Evolutionary conservation across 2,888 invertebrate genomes (phyloP).

Genomic region (Papilio demoleus): DNA sequence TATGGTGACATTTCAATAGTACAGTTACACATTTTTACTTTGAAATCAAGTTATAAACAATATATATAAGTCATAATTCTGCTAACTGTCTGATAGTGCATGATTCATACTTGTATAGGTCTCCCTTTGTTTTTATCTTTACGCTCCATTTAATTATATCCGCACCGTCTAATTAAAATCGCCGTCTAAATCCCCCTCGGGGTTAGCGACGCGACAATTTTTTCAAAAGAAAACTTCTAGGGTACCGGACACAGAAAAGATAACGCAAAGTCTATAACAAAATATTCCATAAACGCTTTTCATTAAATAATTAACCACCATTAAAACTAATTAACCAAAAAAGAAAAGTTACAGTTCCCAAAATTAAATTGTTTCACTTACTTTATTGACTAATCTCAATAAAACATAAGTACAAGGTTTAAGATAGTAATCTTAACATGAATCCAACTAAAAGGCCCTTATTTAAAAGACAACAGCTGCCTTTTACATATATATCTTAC

Average conservation of each 20-base stretch:
- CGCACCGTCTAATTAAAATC: conserved; percentile 71
- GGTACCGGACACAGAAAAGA: conserved; percentile 40
- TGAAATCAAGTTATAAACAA: background rate
- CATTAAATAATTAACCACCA: too few relatives aligned
- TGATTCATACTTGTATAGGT: conserved; percentile 55
- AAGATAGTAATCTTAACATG: too few relatives aligned
- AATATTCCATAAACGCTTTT: too few relatives aligned
- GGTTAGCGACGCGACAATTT: conserved; percentile 57
- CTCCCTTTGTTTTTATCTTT: conserved; percentile 69
- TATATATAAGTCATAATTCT: background rate
- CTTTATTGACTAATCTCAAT: too few relatives aligned
- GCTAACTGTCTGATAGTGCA: conserved; percentile 36
- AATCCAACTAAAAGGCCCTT: too few relatives aligned
- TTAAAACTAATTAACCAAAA: too few relatives aligned
- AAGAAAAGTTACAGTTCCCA: too few relatives aligned
- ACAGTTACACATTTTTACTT: background rate
- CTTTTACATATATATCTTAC: too few relatives aligned
- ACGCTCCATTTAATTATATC: conserved; percentile 71
- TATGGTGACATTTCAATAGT: background rate
- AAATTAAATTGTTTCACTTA: too few relatives aligned
- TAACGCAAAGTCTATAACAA: conserved; percentile 18
- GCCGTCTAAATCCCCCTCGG: conserved; percentile 72
- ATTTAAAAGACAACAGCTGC: too few relatives aligned
- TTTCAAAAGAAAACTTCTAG: conserved; percentile 50
- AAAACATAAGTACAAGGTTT: too few relatives aligned